phyloP scores from a whole-genome alignment of 2,888 invertebrate species.

The Spialia ferax region DNA sequence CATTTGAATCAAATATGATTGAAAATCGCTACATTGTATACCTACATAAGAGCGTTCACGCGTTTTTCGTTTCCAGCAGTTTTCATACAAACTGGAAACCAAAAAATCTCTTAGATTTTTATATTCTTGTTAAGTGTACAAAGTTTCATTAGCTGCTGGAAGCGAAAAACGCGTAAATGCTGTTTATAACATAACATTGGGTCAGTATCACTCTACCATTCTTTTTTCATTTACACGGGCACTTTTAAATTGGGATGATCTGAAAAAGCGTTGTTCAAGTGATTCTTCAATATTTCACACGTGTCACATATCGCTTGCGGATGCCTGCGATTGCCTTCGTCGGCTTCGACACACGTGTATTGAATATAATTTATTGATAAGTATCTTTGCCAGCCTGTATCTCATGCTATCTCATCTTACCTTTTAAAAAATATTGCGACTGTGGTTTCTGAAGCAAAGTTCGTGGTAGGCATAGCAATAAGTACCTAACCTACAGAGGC shows the following conservation, averaged over 20 bases:
- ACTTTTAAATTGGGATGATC: neutral
- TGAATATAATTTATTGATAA: slow-evolving; percentile 28
- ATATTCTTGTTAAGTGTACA: too few relatives aligned
- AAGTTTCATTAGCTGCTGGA: too few relatives aligned
- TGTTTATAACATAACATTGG: too few relatives aligned
- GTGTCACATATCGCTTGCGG: slow-evolving; percentile 3
- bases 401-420: neutral
- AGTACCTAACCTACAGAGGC: too few relatives aligned
- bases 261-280: slow-evolving; percentile 17
- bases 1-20: too few relatives aligned
- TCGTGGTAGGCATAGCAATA: too few relatives aligned
- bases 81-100: too few relatives aligned
- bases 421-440: neutral
- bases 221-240: neutral
- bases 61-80: too few relatives aligned
- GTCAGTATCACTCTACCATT: neutral
- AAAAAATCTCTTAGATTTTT: too few relatives aligned
- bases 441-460: neutral
- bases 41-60: too few relatives aligned
- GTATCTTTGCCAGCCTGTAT: slow-evolving; percentile 1
- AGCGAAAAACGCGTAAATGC: too few relatives aligned
- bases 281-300: slow-evolving; percentile 20
- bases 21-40: too few relatives aligned
- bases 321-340: slow-evolving; percentile 25
- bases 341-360: slow-evolving; percentile 21